A percentile compares a stretch with the other conserved stretches of the same genome.
These are phyloP conservation scores for Axinella damicornis DNA, from an alignment of 37 sponge, comb jelly and placozoan genomes.

Conservation along the genomic window DNA sequence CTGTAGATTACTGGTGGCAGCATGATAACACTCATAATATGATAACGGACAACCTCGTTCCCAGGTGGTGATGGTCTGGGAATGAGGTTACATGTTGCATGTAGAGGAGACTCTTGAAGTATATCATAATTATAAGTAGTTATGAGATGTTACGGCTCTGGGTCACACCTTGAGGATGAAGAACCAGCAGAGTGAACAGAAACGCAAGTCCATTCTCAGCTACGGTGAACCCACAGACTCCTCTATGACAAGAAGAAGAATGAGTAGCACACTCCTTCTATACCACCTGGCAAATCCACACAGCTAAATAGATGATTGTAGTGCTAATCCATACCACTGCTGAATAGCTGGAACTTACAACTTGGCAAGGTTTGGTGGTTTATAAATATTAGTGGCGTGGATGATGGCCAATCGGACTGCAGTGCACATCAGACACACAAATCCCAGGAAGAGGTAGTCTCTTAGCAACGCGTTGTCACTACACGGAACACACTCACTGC, in stretches of 20 bases:
- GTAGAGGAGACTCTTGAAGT: not conserved
- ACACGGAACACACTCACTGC: slow-evolving; percentile 35
- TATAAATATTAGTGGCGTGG: not conserved
- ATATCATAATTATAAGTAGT: too few relatives aligned
- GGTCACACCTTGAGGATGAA: slow-evolving; percentile 34
- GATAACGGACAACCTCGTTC: too few relatives aligned
- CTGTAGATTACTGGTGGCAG: too few relatives aligned
- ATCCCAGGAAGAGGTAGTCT: slow-evolving; percentile 58
- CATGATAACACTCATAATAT: too few relatives aligned
- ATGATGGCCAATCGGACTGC: slow-evolving; percentile 8
- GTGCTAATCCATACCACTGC: not conserved
- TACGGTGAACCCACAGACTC: not conserved
- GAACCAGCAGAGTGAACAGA: slow-evolving; percentile 25
- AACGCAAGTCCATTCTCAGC: slow-evolving; percentile 25
- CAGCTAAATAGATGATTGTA: not conserved
- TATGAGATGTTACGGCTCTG: too few relatives aligned
- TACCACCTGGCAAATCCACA: too few relatives aligned
- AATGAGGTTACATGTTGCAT: too few relatives aligned
- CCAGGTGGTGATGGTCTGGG: too few relatives aligned
- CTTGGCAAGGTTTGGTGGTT: not conserved
- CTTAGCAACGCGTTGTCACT: slow-evolving; percentile 12
- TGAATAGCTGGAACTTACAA: not conserved
- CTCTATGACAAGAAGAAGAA: not conserved
- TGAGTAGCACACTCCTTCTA: not conserved
- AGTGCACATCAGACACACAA: slow-evolving; percentile 26